phyloP scores from a whole-genome alignment of 2,888 invertebrate genomes.

The Andrena camellia region DNA sequence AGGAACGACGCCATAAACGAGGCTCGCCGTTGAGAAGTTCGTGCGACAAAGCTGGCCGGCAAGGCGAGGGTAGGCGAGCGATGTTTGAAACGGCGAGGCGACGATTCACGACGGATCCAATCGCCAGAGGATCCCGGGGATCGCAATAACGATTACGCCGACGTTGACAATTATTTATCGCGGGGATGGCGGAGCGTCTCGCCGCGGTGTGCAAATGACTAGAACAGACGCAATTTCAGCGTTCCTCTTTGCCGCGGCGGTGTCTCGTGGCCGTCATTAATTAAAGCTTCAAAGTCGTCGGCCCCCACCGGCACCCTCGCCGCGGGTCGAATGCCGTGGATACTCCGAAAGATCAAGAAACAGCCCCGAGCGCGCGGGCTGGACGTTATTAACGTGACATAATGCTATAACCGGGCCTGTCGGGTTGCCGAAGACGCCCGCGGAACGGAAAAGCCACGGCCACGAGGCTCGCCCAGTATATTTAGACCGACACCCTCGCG shows the following conservation, averaged over 20 bases:
- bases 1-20: conserved; percentile 3
- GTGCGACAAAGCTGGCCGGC: not conserved
- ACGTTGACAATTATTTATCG: conserved; percentile 71
- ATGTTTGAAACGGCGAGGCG: not conserved
- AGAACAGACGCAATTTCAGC: conserved; percentile 69
- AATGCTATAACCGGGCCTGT: conserved; percentile 71
- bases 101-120: conserved; percentile 51
- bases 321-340: conserved; percentile 68
- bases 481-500: conserved; percentile 67
- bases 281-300: conserved; percentile 80
- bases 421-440: conserved; percentile 34
- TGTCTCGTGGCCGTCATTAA: conserved; percentile 75
- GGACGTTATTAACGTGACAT: conserved; percentile 82
- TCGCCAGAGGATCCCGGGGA: conserved; percentile 53
- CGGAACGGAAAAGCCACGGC: conserved; percentile 65
- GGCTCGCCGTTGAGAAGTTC: not conserved
- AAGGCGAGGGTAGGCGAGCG: conserved; percentile 1
- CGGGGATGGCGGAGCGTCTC: conserved; percentile 42
- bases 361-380: conserved; percentile 56
- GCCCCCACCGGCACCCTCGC: conserved; percentile 63
- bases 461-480: conserved; percentile 55
- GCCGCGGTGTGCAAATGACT: conserved; percentile 61
- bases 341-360: conserved; percentile 75
- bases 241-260: conserved; percentile 57
- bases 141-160: conserved; percentile 62